Conservation (phyloP, 1,140 invertebrate species). For the Sycophila sp. region DNA sequence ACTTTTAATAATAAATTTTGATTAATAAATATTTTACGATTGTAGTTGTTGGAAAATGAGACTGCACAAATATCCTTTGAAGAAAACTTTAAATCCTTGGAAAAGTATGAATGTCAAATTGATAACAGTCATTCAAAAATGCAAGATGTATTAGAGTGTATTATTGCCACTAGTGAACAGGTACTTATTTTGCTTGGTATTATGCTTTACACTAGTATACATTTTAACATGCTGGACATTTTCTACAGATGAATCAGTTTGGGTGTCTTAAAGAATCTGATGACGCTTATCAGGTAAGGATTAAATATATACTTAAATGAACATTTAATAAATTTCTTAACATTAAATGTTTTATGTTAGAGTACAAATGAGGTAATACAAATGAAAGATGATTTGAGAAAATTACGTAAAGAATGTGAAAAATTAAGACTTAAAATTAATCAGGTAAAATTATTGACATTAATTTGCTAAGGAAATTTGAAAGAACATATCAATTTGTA, state of each 20-base stretch:
- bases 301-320: not conserved
- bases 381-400: constrained; percentile 50
- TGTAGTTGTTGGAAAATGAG: constrained; percentile 52
- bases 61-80: constrained; percentile 47
- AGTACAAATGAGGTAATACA: constrained; percentile 47
- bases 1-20: constrained; percentile 15
- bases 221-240: constrained; percentile 7
- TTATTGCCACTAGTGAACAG: constrained; percentile 50
- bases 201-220: not conserved
- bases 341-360: constrained; percentile 25
- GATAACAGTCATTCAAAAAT: constrained; percentile 59
- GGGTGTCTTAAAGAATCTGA: constrained; percentile 39
- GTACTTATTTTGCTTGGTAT: constrained; percentile 37
- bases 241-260: constrained; percentile 46
- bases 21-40: constrained; percentile 3
- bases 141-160: constrained; percentile 57
- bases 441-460: constrained; percentile 37
- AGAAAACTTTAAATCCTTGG: constrained; percentile 49
- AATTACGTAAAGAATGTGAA: constrained; percentile 52
- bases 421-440: constrained; percentile 47
- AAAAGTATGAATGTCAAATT: constrained; percentile 58
- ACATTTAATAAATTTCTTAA: not conserved
- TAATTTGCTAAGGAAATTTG: constrained; percentile 14
- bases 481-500: not conserved
- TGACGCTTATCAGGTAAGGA: constrained; percentile 35